Conservation (phyloP, 2,888 invertebrate genomes). For the Leptogaster cylindrica region DNA sequence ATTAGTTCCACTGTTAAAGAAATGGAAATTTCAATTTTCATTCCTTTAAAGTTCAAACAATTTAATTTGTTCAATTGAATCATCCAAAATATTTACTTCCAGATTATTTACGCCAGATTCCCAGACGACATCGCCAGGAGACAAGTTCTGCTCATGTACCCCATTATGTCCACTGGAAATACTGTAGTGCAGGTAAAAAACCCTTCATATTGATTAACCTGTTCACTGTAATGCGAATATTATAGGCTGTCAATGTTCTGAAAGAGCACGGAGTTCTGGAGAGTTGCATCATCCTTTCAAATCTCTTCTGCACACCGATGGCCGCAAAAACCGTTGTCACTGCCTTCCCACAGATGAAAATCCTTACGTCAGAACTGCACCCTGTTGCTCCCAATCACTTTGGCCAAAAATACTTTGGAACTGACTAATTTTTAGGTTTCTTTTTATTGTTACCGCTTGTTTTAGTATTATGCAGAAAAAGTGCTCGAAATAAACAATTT, state of each 20-base stretch:
- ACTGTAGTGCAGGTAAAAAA: constrained; percentile 78
- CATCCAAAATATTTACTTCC: too few relatives aligned
- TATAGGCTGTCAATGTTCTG: constrained; percentile 90
- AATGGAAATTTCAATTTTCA: too few relatives aligned
- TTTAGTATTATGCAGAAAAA: background rate
- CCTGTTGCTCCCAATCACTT: constrained; percentile 97
- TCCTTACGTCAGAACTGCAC: constrained; percentile 94
- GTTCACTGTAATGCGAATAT: constrained; percentile 42
- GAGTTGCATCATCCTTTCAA: constrained; percentile 94
- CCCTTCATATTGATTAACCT: background rate
- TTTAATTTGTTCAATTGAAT: too few relatives aligned
- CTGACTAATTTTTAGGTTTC: constrained; percentile 69
- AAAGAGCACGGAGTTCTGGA: constrained; percentile 94
- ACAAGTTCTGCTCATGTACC: constrained; percentile 95
- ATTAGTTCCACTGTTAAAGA: too few relatives aligned
- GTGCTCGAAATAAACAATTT: background rate
- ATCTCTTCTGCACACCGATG: constrained; percentile 94
- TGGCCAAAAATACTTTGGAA: constrained; percentile 98
- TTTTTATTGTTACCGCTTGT: constrained; percentile 3
- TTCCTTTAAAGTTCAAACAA: too few relatives aligned
- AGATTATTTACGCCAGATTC: constrained; percentile 97
- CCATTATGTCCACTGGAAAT: constrained; percentile 98
- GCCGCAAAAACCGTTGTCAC: constrained; percentile 84
- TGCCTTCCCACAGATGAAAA: constrained; percentile 89
- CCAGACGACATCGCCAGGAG: constrained; percentile 92